Evolutionary conservation across 2,113 vertebrate genomes (phyloP), one percentile per base, ranked within the genome.

Genomic region (Toxostoma redivivum): DNA sequence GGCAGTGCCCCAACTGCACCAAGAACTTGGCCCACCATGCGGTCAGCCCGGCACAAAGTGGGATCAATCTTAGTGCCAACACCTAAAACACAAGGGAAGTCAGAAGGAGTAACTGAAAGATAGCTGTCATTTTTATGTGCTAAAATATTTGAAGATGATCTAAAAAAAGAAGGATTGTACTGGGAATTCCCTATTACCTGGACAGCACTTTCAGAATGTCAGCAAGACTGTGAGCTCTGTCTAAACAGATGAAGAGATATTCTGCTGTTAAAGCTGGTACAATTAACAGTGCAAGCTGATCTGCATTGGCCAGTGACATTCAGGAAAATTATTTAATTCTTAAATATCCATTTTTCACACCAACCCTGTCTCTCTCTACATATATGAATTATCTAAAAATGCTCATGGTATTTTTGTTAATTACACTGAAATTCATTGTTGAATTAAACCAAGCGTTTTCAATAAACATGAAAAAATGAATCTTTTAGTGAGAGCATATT

Each of bases 61-160:
- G 99, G 99, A 95, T 99, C 99, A 45, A 99, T 99, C 97, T 99
- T 99, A 3, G 99, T 99, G 94, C 99, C 99, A 90, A 99, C 99
- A 95, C 99, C 99, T 99, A 69, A 81, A 86, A 62, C 9, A 81
- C 92, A 92, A 51, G 66, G 56, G 35, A 72, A 81, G 56, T 70
- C 88, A 54, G 82, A 51, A 38, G 73, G 62, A 87, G 50, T 40
- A 86, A 47, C 11, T 51, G 42, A 31, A 87, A 90, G 53, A 62
- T 3, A 62, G 35, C 5, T 35, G 25, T 57, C 50, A 21, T 16
- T 19, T 62, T 66, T 25, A 38, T 6, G 1, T 20, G 38, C 42
- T 66, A 47, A 72, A 70, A 33, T 33, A 73, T 27, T 47, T 70
- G 56, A 80, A 80, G 40, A 27, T 42, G 25, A 66, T 31, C 33